A percentile compares a stretch with the other conserved stretches of the same genome.
Evolutionary conservation across 2,797 vertebrate genomes (phyloP).

Genomic region (Buceros bicornis): DNA sequence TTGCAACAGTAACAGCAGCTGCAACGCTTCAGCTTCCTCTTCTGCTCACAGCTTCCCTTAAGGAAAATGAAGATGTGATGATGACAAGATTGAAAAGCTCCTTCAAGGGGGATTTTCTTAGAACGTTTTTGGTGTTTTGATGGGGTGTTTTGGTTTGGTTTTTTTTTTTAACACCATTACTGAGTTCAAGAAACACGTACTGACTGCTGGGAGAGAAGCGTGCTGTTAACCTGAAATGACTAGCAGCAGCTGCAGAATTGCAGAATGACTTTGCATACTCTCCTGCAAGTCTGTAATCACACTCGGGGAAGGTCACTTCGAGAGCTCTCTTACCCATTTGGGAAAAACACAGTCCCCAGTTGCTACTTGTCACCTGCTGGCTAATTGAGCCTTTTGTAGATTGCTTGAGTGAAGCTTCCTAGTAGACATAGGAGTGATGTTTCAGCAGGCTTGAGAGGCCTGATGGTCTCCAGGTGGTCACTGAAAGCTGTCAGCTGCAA

Average conservation of each 20-base stretch:
- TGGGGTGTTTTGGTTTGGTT: neutral
- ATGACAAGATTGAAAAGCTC: neutral
- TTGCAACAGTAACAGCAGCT: neutral
- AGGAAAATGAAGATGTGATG: neutral
- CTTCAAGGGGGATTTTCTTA: neutral
- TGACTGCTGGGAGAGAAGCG: neutral
- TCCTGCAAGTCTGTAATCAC: neutral
- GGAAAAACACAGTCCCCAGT: neutral
- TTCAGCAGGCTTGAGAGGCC: neutral
- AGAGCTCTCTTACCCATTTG: neutral
- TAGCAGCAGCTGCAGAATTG: neutral
- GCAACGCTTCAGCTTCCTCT: neutral
- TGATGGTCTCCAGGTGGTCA: neutral
- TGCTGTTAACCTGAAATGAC: neutral
- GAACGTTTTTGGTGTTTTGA: neutral
- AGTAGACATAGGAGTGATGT: neutral
- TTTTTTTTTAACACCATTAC: neutral
- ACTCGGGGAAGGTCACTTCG: neutral
- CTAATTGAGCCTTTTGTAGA: neutral
- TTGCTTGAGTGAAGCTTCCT: neutral
- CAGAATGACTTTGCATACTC: neutral
- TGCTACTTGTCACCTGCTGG: conserved; percentile 11
- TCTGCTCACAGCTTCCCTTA: neutral
- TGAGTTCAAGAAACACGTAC: neutral
- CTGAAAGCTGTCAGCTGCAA: neutral